These are phyloP conservation scores for Stenichneumon culpator DNA, from an alignment of 2,888 invertebrate species.

Conservation along the genomic window DNA sequence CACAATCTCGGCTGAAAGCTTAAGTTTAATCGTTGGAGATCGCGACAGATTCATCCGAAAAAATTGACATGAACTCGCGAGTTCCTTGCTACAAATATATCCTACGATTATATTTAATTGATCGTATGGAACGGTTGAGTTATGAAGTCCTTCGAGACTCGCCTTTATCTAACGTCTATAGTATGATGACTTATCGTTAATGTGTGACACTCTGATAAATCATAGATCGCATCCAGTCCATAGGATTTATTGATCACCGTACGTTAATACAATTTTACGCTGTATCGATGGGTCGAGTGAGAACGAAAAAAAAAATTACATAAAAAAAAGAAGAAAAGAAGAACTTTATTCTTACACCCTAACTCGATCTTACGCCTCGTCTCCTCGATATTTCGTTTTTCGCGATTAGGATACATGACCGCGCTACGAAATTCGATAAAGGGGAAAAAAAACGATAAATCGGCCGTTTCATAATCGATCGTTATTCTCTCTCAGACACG, in stretches of 20 bases:
- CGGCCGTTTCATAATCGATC: conserved; percentile 25
- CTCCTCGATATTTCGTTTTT: conserved; percentile 34
- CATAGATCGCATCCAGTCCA: conserved; percentile 68
- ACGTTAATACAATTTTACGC: conserved; percentile 68
- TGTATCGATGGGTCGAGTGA: conserved; percentile 68
- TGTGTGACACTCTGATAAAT: conserved; percentile 55
- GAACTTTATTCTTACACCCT: conserved; percentile 33
- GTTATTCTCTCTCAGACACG: conserved; percentile 15
- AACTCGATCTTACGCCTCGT: conserved; percentile 44
- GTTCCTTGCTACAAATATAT: conserved; percentile 55
- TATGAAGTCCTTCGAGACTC: conserved; percentile 67
- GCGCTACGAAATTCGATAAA: conserved; percentile 72
- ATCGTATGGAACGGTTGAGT: conserved; percentile 80
- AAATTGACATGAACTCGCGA: conserved; percentile 68
- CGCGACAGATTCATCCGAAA: conserved; percentile 58
- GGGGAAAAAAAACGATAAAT: conserved; percentile 17
- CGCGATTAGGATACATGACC: conserved; percentile 75
- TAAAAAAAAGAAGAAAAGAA: neutral
- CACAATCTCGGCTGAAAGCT: conserved; percentile 65
- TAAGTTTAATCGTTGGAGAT: conserved; percentile 51
- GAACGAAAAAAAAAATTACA: conserved; percentile 9
- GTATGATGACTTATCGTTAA: conserved; percentile 55
- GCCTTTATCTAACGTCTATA: conserved; percentile 44
- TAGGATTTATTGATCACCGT: conserved; percentile 70
- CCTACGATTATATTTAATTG: conserved; percentile 78